Base-by-base conservation (phyloP, 2,113 vertebrate species). In the Thunnus maccoyii region DNA sequence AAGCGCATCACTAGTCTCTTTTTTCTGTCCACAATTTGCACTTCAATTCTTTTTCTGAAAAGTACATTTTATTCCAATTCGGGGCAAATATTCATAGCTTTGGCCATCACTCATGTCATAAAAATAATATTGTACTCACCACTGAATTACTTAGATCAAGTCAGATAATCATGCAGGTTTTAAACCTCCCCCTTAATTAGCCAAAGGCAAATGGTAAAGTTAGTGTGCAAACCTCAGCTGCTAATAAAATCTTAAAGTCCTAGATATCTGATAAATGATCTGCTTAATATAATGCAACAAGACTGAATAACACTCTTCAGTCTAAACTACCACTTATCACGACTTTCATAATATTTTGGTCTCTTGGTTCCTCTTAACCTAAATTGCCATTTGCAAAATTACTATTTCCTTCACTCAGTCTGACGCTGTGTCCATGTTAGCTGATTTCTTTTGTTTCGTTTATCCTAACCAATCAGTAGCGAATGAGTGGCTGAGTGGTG, bases 1-100 rank as follows among this genome's bases (percentile, higher is more conserved):
- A 41, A 66, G 47, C 58, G 68, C n/a, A 65, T 32, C 44, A 10
- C 36, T 44, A 2, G 54, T 20, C 22, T 64, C n/a, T 41, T 75
- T 76, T 47, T 54, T 5, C 12, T 6, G 1, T 32, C 57, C 14
- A 48, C 11, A 72, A 41, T 41, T 6, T 41, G 13, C 44, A 50
- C 36, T 30, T 63, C 22, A 36, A 12, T 47, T 52, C 32, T 64
- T 25, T 51, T n/a, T 50, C 55, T 67, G 25, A 44, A 72, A 41
- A 55, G 20, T 15, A 61, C 30, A 62, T 22, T 75, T 44, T 47
- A 50, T 36, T 52, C 51, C 2, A 58, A 46, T 51, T 57, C 3
- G 5, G 3, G n/a, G 36, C 11, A 51, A 16, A 11, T 52, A 46
- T 51, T 27, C 25, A 30, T n/a, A 54, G 57, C 55, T 70, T 30